Base-by-base conservation (phyloP, 2,888 invertebrate species). In the Sarcophaga variegata region DNA sequence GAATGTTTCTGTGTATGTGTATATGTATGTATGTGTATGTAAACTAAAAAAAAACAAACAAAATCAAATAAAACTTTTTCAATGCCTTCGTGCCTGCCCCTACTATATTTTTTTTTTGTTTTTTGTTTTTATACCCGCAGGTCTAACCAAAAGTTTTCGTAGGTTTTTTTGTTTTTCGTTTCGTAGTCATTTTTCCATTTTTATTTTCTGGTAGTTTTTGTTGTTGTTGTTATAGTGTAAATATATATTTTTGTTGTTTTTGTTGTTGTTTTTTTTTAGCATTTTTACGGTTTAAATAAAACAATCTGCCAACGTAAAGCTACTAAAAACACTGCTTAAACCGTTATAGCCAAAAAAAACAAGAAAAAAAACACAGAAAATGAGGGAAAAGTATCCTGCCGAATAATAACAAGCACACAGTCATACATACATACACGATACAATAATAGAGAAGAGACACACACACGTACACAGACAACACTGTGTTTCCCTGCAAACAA, bases 261-360 rank as follows among this genome's bases (percentile, higher is more conserved):
- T 59, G 20, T 60, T 78, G 54, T 77, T 77, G 0, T 0, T 49
- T 49, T 49, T 49, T 49, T 54, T 14, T 17, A 17, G 47, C 62
- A 72, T 80, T 86, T 86, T 83, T 86, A 83, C 77, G 86, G 74
- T 74, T 83, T 83, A 80, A 80, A 86, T 81, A 83, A 86, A 81
- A 86, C 81, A 86, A 83, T 83, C 81, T 81, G 83, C 86, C 81
- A 78, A 81, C 86, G 79, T 86, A 70, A 54, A 74, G 72, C 72
- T 74, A 80, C 80, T 81, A 75, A 71, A 78, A 85, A 85, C 72
- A 77, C 54, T 47, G 67, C 78, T 83, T 37, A 37, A 87, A 81
- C 71, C 85, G 81, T 83, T 75, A 37, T 10, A 84, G 80, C 67
- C 85, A 83, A 67, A 77, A 83, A 62, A 10, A 22, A 62, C 22